Conservation (phyloP, 2,888 invertebrate species). For the Melikaiella ostensackeni region DNA sequence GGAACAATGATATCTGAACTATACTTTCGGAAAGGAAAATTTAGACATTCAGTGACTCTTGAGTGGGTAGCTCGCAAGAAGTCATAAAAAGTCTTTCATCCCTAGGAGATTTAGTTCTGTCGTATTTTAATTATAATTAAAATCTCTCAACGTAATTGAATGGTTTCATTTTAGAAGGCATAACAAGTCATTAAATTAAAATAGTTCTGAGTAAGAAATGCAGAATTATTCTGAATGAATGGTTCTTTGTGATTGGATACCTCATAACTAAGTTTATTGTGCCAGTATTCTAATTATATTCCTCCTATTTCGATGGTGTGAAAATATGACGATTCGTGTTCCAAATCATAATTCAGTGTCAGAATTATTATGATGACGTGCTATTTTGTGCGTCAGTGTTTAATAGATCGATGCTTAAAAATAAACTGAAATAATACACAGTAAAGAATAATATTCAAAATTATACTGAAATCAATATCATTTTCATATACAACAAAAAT, state of each 20-base stretch:
- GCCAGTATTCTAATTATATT: conserved; percentile 39
- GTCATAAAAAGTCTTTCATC: not conserved
- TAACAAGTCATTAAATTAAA: not conserved
- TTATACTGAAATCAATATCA: too few species aligned
- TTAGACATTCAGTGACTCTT: not conserved
- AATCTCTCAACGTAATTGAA: not conserved
- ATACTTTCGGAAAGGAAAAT: conserved; percentile 22
- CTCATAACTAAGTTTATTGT: conserved; percentile 1
- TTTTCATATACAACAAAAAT: too few species aligned
- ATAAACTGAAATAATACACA: conserved; percentile 21
- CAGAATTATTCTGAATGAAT: conserved; percentile 3
- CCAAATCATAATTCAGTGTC: conserved; percentile 36
- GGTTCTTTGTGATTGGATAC: conserved; percentile 21
- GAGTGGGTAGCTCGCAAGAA: not conserved
- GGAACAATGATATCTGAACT: conserved; percentile 23
- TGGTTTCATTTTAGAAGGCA: not conserved
- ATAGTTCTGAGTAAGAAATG: not conserved
- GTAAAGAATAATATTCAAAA: too few species aligned
- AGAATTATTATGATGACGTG: conserved; percentile 24
- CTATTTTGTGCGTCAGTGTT: not conserved
- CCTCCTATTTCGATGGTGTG: conserved; percentile 21
- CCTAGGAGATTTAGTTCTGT: not conserved
- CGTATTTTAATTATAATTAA: not conserved
- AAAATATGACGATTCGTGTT: conserved; percentile 28
- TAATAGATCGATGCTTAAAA: not conserved